Evolutionary conservation across 2,797 vertebrate genomes (phyloP), one percentile per base, ranked within the genome.

Genomic region (Channa striata): DNA sequence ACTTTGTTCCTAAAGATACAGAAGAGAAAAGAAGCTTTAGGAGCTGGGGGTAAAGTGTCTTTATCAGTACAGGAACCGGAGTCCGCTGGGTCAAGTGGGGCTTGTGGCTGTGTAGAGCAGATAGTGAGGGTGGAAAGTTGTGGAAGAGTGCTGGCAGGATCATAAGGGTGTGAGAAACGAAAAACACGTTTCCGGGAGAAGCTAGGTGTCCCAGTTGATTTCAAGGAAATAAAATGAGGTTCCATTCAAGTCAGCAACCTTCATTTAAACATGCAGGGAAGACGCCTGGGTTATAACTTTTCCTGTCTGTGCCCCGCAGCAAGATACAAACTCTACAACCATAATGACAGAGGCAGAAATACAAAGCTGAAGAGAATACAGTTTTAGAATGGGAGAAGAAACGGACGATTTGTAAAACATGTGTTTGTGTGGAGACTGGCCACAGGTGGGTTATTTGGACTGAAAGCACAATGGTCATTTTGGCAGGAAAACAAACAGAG

Each of bases 1-100:
- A 58, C 63, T 80, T 77, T 69, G 70, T 69, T 79, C 72, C 80
- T 69, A 51, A n/a, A 79, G 80, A 77, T 84, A 75, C 48, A 73
- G 76, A 74, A 57, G 43, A 77, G 69, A 70, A 86, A 87, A 87
- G 73, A 62, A 71, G 86, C 84, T 89, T 90, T 82, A 59, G 50
- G 53, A 70, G 51, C 65, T 33, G 57, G 48, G 43, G 80, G 72
- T 79, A 50, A 74, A 73, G 68, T 49, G 71, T 69, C 71, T 81
- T 86, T 88, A 88, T 89, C 85, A 79, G 60, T 23, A 52, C 71
- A 71, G 77, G 80, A 74, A 84, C 46, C 12, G 21, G 57, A 82
- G 74, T 66, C 74, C 48, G 61, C 74, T 37, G 74, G 89, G 86
- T 89, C 84, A 83, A 72, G 74, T 48, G 33, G 68, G 63, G 73